These are phyloP conservation scores for Ellobium chinense DNA, from an alignment of 2,888 invertebrate species.

Conservation along the genomic window DNA sequence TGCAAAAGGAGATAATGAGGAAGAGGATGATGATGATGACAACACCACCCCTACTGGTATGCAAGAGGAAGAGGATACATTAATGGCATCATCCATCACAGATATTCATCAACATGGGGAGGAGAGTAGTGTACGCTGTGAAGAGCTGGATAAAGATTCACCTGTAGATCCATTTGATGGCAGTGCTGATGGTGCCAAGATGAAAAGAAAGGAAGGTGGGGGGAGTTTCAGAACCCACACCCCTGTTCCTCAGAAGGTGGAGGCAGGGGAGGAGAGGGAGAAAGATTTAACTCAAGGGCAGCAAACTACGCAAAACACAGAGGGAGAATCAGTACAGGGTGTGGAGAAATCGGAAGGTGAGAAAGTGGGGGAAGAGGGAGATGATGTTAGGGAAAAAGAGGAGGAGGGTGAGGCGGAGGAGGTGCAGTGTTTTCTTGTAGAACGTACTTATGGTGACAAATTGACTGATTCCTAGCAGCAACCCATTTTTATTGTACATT, in stretches of 20 bases:
- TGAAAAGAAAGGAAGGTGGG: neutral
- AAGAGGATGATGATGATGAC: constrained; percentile 40
- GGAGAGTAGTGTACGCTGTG: constrained; percentile 20
- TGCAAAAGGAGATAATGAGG: constrained; percentile 27
- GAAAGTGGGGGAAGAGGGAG: constrained; percentile 38
- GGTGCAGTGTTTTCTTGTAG: constrained; percentile 68
- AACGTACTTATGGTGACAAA: constrained; percentile 64
- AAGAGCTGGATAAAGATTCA: constrained; percentile 33
- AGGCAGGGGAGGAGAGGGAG: neutral
- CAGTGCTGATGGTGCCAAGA: neutral
- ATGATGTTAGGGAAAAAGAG: neutral
- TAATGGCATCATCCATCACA: constrained; percentile 28
- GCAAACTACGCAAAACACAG: constrained; percentile 13
- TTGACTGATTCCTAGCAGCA: constrained; percentile 43
- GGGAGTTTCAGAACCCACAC: neutral
- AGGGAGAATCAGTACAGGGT: neutral
- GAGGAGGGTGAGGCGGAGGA: constrained; percentile 64
- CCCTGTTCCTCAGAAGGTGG: neutral
- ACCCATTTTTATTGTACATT: neutral
- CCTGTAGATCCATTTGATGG: constrained; percentile 1
- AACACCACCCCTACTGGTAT: constrained; percentile 37
- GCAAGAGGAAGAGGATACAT: constrained; percentile 40
- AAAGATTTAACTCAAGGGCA: constrained; percentile 22
- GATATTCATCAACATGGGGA: constrained; percentile 37
- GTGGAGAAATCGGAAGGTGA: neutral